Conservation (phyloP, 2,888 invertebrate species). For the Imbricaverruca yamaguchii region DNA sequence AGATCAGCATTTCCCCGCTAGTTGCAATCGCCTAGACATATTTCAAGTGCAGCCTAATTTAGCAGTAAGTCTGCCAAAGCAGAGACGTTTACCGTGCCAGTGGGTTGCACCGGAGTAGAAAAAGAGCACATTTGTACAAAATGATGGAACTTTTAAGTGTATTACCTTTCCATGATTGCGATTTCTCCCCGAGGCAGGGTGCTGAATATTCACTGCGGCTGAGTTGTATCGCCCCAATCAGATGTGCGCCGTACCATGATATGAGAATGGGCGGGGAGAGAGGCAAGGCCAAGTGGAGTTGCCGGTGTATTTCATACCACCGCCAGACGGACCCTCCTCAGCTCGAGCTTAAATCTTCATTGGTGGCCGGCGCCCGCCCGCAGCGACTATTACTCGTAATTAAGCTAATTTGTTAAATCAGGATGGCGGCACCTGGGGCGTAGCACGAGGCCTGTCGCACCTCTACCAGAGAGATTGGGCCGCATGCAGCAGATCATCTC, state of each 20-base stretch:
- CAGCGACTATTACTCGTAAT: neutral
- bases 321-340: neutral
- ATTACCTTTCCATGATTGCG: neutral
- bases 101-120: neutral
- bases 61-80: neutral
- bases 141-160: neutral
- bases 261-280: neutral
- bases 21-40: neutral
- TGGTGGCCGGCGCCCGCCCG: neutral
- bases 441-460: neutral
- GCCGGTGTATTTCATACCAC: neutral
- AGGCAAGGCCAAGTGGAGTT: neutral
- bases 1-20: too few species aligned
- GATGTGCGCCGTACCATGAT: neutral
- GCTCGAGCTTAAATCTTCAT: neutral
- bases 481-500: neutral
- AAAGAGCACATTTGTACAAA: neutral
- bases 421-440: neutral
- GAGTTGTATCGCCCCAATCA: neutral
- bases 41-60: neutral
- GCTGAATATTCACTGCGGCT: neutral
- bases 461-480: neutral
- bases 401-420: conserved; percentile 9
- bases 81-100: neutral
- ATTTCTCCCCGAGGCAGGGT: neutral